phyloP scores from a whole-genome alignment of 1,140 invertebrate genomes.

The Cotesia vestalis region DNA sequence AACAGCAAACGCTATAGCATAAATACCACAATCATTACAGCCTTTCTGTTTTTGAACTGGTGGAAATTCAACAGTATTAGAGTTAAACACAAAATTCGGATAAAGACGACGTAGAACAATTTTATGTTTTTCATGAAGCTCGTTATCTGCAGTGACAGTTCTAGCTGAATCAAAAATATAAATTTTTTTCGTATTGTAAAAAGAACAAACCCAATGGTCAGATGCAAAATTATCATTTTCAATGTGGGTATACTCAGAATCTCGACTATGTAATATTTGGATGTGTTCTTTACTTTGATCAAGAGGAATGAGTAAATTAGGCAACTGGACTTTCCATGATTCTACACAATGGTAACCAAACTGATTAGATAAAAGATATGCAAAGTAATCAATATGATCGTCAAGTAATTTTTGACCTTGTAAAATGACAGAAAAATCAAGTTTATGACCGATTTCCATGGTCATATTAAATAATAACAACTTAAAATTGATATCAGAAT shows the following conservation, averaged over 20 bases:
- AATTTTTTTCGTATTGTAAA: constrained; percentile 33
- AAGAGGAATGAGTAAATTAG: constrained; percentile 3
- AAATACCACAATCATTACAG: constrained; percentile 32
- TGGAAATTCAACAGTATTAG: constrained; percentile 18
- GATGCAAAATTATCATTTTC: not conserved
- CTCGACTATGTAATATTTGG: not conserved
- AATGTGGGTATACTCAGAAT: not conserved
- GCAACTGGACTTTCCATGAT: constrained; percentile 13
- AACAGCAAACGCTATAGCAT: constrained; percentile 36
- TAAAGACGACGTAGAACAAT: constrained; percentile 15
- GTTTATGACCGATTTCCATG: too few species aligned
- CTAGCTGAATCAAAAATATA: constrained; percentile 38
- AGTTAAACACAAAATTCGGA: constrained; percentile 20
- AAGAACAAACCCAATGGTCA: constrained; percentile 36
- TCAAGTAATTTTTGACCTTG: not conserved
- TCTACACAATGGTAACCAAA: constrained; percentile 15
- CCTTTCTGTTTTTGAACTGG: constrained; percentile 29
- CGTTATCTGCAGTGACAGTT: constrained; percentile 20
- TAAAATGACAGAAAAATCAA: too few species aligned
- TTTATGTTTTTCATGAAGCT: constrained; percentile 22
- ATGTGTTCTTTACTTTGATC: not conserved
- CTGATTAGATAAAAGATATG: constrained; percentile 1
- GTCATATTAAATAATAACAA: too few species aligned
- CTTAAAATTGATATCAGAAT: too few species aligned
- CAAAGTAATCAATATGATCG: constrained; percentile 3